These are phyloP conservation scores for Latrodectus geometricus DNA, from an alignment of 1,140 invertebrate genomes.

Conservation along the genomic window DNA sequence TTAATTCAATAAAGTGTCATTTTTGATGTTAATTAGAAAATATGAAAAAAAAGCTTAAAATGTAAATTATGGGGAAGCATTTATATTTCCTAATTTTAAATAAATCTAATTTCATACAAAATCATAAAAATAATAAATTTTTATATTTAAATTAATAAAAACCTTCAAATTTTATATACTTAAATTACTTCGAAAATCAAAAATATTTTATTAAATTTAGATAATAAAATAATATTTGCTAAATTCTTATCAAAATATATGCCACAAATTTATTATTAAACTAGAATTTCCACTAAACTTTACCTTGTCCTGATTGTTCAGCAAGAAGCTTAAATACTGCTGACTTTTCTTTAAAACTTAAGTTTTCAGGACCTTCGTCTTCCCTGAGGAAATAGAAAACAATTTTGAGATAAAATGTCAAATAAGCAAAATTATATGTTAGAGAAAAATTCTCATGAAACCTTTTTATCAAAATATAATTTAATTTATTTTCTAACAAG, in stretches of 20 bases:
- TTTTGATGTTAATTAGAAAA: not conserved
- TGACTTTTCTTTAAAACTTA: constrained; percentile 56
- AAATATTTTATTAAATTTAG: no score
- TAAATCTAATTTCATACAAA: not conserved
- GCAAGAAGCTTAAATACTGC: constrained; percentile 52
- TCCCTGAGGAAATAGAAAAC: constrained; percentile 21
- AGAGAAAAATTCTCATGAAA: not conserved
- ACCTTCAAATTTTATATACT: no score
- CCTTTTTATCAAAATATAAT: not conserved
- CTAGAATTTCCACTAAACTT: not conserved
- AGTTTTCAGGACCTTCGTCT: constrained; percentile 52
- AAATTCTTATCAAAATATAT: no score
- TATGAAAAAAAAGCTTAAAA: no score
- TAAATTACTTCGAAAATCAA: no score
- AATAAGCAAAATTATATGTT: not conserved
- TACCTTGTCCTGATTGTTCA: constrained; percentile 53
- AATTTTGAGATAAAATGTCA: not conserved
- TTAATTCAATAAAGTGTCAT: not conserved
- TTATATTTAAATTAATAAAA: no score
- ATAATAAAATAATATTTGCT: no score
- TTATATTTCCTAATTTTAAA: not conserved
- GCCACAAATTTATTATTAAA: no score
- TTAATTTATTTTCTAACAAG: no score
- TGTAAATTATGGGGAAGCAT: not conserved
- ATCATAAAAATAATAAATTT: no score